These are phyloP conservation scores for Myotis lucifugus DNA, from an alignment of 2,113 vertebrate genomes.

Conservation along the genomic window DNA sequence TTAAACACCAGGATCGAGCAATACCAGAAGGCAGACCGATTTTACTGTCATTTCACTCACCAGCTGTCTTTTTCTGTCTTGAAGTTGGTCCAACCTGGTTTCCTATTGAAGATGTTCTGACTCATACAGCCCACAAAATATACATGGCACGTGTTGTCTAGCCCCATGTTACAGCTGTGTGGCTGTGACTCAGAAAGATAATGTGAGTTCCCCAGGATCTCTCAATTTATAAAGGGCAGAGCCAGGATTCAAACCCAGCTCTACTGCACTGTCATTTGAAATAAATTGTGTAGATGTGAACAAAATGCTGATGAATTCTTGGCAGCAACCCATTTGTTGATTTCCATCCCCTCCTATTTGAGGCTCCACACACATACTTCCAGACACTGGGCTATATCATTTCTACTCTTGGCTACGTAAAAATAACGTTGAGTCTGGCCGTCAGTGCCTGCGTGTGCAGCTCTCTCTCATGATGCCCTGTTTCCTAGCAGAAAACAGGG, in stretches of 20 bases:
- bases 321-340: neutral
- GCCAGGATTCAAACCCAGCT: neutral
- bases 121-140: neutral
- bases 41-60: neutral
- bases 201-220: neutral
- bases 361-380: neutral
- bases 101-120: neutral
- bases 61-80: neutral
- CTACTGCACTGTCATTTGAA: neutral
- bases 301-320: neutral
- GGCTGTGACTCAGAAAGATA: neutral
- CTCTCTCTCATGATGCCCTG: accelerated
- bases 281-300: neutral
- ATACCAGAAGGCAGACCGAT: neutral
- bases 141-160: accelerated
- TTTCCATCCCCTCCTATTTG: neutral
- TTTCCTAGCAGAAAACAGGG: neutral
- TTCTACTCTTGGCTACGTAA: neutral
- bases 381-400: neutral
- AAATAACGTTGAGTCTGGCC: neutral
- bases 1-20: neutral
- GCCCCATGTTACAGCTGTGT: neutral
- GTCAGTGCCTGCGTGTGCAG: accelerated
- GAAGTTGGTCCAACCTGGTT: neutral
- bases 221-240: neutral